These are phyloP conservation scores for Aplysia californica DNA, from an alignment of 1,140 invertebrate genomes.

Conservation along the genomic window DNA sequence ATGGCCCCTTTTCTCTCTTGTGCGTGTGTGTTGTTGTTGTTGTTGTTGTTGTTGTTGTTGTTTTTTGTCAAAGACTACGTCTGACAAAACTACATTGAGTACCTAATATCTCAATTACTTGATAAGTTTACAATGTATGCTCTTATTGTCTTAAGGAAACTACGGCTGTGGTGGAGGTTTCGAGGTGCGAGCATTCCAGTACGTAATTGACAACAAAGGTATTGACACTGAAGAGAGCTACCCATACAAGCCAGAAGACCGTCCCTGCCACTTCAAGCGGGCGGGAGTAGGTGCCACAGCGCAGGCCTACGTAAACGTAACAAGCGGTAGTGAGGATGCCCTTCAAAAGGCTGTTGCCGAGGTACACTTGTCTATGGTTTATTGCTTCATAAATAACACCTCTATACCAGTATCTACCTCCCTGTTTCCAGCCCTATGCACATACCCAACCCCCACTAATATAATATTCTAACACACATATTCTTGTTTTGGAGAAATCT, in stretches of 20 bases:
- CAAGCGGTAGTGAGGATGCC: slow-evolving; percentile 77
- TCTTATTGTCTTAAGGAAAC: slow-evolving; percentile 72
- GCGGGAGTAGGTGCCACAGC: slow-evolving; percentile 40
- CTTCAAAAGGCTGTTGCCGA: slow-evolving; percentile 83
- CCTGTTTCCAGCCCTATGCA: too few relatives aligned
- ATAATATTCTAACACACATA: too few relatives aligned
- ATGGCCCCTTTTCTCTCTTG: slow-evolving; percentile 53
- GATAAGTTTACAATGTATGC: slow-evolving; percentile 53
- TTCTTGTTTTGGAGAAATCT: too few relatives aligned
- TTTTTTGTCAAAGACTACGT: slow-evolving; percentile 57
- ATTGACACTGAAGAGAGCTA: slow-evolving; percentile 89
- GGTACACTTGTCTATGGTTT: slow-evolving; percentile 68
- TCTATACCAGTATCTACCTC: too few relatives aligned
- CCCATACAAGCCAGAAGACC: too few relatives aligned
- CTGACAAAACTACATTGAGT: too few relatives aligned
- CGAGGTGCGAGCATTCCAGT: slow-evolving; percentile 92
- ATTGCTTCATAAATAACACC: too few relatives aligned
- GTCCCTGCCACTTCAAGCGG: slow-evolving; percentile 68
- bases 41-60: too few relatives aligned
- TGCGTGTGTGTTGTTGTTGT: too few relatives aligned
- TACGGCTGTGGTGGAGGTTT: slow-evolving; percentile 96
- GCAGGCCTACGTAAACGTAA: slow-evolving; percentile 80
- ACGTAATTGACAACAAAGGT: slow-evolving; percentile 88
- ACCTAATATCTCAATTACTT: slow-evolving; percentile 41
- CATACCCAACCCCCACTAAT: too few relatives aligned